Conservation (phyloP, 2,797 vertebrate species). For the Dendrocincla tyrannina region DNA sequence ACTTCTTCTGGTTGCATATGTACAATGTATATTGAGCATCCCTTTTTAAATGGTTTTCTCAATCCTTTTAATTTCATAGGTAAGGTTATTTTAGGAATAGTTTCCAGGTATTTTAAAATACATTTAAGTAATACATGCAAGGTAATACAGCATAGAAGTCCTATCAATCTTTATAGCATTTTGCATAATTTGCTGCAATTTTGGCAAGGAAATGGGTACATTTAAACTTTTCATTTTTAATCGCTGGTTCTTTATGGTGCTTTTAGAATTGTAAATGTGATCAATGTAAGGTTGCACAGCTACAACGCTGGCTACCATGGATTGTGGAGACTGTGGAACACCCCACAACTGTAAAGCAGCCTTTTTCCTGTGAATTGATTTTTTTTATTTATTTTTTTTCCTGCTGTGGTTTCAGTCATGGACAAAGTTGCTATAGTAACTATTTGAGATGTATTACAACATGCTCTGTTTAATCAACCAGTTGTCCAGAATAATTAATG, state of each 20-base stretch:
- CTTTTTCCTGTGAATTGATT: not conserved
- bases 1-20: not conserved
- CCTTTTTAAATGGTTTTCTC: not conserved
- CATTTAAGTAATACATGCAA: not conserved
- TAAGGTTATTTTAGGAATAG: not conserved
- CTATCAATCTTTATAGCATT: not conserved
- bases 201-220: not conserved
- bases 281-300: not conserved
- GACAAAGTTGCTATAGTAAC: constrained; percentile 29
- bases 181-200: not conserved
- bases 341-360: not conserved
- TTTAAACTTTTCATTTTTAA: not conserved
- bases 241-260: not conserved
- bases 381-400: not conserved
- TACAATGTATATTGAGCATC: not conserved
- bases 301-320: not conserved
- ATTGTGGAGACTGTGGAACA: not conserved
- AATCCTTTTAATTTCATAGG: not conserved
- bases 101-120: not conserved
- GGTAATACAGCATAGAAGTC: not conserved
- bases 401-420: not conserved
- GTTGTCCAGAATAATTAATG: not conserved
- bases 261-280: not conserved
- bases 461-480: constrained; percentile 2
- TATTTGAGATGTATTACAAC: not conserved